Conservation (phyloP, 1,140 invertebrate genomes). For the Paralvinella palmiformis region DNA sequence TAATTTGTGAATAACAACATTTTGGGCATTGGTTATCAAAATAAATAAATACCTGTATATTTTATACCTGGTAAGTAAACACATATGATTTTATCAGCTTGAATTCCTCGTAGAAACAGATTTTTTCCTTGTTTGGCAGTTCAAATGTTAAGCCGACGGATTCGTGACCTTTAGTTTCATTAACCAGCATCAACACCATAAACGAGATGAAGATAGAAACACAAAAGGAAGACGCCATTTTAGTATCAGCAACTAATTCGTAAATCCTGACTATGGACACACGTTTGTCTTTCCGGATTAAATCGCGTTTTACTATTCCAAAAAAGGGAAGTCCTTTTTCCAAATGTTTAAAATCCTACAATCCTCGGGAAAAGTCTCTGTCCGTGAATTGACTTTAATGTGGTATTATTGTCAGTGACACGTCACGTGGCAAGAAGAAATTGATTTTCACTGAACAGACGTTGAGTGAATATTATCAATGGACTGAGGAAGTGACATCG, state of each 20-base stretch:
- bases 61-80: slow-evolving; percentile 31
- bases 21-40: too few relatives aligned
- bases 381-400: too few relatives aligned
- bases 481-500: too few relatives aligned
- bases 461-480: too few relatives aligned
- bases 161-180: slow-evolving; percentile 16
- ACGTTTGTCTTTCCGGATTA: too few relatives aligned
- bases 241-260: background rate
- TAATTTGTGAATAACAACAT: too few relatives aligned
- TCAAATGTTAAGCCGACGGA: slow-evolving; percentile 14
- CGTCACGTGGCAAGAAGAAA: too few relatives aligned
- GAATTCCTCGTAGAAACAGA: slow-evolving; percentile 19
- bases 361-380: too few relatives aligned
- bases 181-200: background rate
- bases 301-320: background rate
- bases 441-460: too few relatives aligned
- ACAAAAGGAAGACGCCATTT: background rate
- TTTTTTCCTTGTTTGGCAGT: slow-evolving; percentile 16
- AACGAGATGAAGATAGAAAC: background rate
- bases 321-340: background rate
- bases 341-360: background rate
- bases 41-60: too few relatives aligned
- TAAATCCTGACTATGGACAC: background rate
- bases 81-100: slow-evolving; percentile 19
- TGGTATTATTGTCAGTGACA: too few relatives aligned